A percentile compares a stretch with the other conserved stretches of the same genome.
phyloP scores from a whole-genome alignment of 2,797 vertebrate species.

The Smutsia temminckii region DNA sequence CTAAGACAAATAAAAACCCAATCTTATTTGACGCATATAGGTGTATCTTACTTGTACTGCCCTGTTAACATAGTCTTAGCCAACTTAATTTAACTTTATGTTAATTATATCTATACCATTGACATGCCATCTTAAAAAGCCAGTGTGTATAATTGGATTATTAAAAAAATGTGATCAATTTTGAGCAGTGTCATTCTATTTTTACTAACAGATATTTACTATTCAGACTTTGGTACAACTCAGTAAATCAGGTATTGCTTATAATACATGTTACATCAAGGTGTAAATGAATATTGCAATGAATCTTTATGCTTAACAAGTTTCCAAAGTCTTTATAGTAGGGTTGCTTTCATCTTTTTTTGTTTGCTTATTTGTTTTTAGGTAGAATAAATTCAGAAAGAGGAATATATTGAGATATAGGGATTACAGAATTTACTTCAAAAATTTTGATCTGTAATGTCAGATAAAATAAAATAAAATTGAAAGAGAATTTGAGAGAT shows the following conservation, averaged over 20 bases:
- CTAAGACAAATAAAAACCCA: not conserved
- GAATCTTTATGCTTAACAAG: not conserved
- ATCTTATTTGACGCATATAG: not conserved
- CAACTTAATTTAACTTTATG: not conserved
- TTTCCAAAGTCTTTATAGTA: not conserved
- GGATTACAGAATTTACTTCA: not conserved
- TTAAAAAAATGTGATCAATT: not conserved
- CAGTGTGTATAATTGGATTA: not conserved
- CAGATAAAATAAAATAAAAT: constrained; percentile 16
- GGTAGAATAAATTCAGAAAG: constrained; percentile 9
- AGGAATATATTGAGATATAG: not conserved
- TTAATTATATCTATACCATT: not conserved
- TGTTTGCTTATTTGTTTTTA: constrained; percentile 1
- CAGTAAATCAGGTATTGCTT: not conserved
- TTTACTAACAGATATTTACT: not conserved
- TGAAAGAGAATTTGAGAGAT: not conserved
- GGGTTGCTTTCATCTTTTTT: not conserved
- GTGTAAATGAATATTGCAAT: not conserved
- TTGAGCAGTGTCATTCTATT: not conserved
- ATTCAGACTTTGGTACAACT: not conserved
- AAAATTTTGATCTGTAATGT: not conserved
- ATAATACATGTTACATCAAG: not conserved
- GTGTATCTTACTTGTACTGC: not conserved
- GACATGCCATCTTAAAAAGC: not conserved
- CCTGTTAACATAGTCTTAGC: not conserved